Evolutionary conservation across 2,797 vertebrate genomes (phyloP), one percentile per base, ranked within the genome.

Genomic region (Sebastolobus alascanus): DNA sequence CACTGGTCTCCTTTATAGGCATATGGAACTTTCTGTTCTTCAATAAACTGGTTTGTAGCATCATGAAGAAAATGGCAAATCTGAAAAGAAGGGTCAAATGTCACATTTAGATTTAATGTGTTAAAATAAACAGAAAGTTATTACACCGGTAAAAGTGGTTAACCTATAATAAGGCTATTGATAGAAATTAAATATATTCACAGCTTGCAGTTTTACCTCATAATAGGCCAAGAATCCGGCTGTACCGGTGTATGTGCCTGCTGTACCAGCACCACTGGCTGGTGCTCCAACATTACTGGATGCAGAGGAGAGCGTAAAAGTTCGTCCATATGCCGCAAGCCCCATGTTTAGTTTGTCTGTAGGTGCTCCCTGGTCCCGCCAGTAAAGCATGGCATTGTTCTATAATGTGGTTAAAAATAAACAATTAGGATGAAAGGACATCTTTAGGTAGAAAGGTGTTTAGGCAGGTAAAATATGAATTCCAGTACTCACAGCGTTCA

Each of bases 201-300:
- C 6, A 58, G 10, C 33, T 10, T 16, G 5, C 20, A 50, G 12
- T 58, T 16, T 60, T 67, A 97, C 96, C 94, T 97, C 96, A 77
- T 94, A 97, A 84, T 94, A 94, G 55, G 96, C 92, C 95, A 93
- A 94, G 81, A 96, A 88, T 61, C 96, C 96, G 3, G 89, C 65
- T 73, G 94, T 92, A 11, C 82, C 84, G 27, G 93, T 96, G 85
- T 94, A 96, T 54, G 58, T 60, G 9, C 96, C 96, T 6, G 89
- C 81, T 52, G 91, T 60, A 3, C 87, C 95, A 52, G 94, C 73
- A 50, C 94, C 95, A 11, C 9, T 82, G 0, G 90, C 83, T 27
- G 87, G 80, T 35, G 94, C 94, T 60, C 93, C 90, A 40, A 95
- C 50, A 11, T 35, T 55, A 35, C 29, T 88, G 40, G 79, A 58